A percentile compares a stretch with the other conserved stretches of the same genome.
phyloP scores from a whole-genome alignment of 2,113 vertebrate genomes.

The Nesospiza acunhae region DNA sequence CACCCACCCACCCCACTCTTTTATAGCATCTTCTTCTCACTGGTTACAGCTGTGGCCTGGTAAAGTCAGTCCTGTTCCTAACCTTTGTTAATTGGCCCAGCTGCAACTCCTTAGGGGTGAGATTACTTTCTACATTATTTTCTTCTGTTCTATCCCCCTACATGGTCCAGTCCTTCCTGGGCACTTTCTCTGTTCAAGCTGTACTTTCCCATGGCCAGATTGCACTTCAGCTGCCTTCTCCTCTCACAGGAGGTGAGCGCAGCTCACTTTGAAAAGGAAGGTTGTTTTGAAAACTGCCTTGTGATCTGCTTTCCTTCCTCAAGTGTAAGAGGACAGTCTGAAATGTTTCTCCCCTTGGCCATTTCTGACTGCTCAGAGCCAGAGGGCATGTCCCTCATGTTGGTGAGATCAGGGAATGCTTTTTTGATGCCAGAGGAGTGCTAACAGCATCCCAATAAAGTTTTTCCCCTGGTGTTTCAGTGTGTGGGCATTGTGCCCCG shows the following conservation, averaged over 20 bases:
- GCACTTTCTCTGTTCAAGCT: neutral
- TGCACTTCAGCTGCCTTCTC: neutral
- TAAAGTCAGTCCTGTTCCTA: too few species aligned
- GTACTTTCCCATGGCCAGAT: neutral
- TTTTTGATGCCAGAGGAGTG: neutral
- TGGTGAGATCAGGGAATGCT: neutral
- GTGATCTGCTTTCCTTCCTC: neutral
- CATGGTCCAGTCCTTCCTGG: neutral
- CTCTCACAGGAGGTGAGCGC: neutral
- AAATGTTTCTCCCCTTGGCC: neutral
- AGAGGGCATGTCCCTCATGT: accelerated
- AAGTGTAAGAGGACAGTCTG: neutral
- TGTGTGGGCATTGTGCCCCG: neutral
- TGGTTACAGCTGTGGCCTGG: too few species aligned
- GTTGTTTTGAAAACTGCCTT: neutral
- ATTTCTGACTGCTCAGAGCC: neutral
- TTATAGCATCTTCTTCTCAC: too few species aligned
- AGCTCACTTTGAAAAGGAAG: neutral
- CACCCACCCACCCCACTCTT: too few species aligned
- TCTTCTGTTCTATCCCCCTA: too few species aligned
- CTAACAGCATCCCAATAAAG: neutral
- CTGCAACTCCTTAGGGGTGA: too few species aligned
- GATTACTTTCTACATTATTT: too few species aligned
- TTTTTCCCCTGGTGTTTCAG: neutral
- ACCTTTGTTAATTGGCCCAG: too few species aligned